These are phyloP conservation scores for Pampus argenteus DNA, from an alignment of 2,797 vertebrate species.

Conservation along the genomic window DNA sequence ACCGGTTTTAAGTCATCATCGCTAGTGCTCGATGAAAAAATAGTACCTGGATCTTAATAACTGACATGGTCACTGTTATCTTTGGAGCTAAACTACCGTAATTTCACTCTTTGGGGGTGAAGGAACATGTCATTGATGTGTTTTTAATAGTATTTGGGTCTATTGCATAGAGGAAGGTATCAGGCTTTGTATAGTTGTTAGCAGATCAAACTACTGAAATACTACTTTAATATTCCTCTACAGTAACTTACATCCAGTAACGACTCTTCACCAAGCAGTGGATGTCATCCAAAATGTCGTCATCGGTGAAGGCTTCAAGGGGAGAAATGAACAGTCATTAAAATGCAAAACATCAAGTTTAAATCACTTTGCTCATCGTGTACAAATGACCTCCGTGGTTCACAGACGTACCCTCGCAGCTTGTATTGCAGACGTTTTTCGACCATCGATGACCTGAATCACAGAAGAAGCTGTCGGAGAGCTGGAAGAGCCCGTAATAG, in stretches of 20 bases:
- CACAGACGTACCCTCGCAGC: conserved; percentile 44
- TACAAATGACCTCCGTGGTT: not conserved
- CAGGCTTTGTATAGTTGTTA: too few species aligned
- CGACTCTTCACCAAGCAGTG: conserved; percentile 28
- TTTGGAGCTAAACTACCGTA: too few species aligned
- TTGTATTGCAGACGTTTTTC: not conserved
- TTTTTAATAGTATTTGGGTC: too few species aligned
- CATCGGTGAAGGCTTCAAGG: conserved; percentile 58
- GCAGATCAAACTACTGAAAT: too few species aligned
- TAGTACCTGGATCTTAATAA: too few species aligned
- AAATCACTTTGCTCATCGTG: not conserved
- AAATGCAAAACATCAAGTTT: not conserved
- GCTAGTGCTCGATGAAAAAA: too few species aligned
- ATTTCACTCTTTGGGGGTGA: too few species aligned
- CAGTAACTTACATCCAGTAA: conserved; percentile 45
- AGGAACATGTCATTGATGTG: too few species aligned
- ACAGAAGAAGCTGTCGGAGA: conserved; percentile 39
- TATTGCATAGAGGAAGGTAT: too few species aligned
- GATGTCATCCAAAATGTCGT: conserved; percentile 63
- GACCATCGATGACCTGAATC: conserved; percentile 19
- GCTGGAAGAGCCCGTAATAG: conserved; percentile 53
- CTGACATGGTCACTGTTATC: too few species aligned
- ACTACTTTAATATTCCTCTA: not conserved
- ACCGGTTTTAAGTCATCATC: too few species aligned
- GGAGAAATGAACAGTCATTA: not conserved